Evolutionary conservation across 92 coral and sea anemone genomes (phyloP), one percentile per base, ranked within the genome.

Genomic region (Epizoanthus ramosus): DNA sequence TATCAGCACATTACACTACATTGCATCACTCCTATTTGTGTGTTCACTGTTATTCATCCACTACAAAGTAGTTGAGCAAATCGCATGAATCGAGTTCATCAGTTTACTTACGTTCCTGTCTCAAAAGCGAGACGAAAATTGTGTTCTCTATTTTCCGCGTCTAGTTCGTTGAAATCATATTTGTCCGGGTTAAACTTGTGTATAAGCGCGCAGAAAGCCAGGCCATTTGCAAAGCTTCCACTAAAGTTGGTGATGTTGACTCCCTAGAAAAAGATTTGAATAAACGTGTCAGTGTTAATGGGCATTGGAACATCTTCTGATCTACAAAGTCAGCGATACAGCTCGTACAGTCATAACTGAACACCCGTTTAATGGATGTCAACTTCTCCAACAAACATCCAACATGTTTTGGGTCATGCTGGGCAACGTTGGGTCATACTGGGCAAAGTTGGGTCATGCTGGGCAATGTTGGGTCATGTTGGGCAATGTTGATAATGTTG

Each of bases 181-280:
- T 91, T 90, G 83, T 93, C 98, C 37, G 99, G 99, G 86, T 96
- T 94, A 59, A 96, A 96, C 87, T 96, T 96, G 87, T 96, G 99
- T 33, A 96, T 92, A 64, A 96, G 89, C 23, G 99, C 99, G 17
- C 98, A 94, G 91, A 96, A 94, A 3, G 98, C 99, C 57, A 96
- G 77, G 6, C 99, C 99, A 65, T 86, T 90, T 6, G 98, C 89
- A 59, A 93, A 96, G 69, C 96, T 92, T n/a, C 98, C 99, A 68
- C 99, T 96, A 83, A 96, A 96, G 75, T 96, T 96, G 12, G 98
- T 96, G 53, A 96, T 96, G 84, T 92, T 93, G 66, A 96, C 99
- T 21, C 95, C 93, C 99, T 95, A 89, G 4, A 76, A 84, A 16
- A 76, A 35, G 43, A 52, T 50, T 50, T 9, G 7, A 56, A 19